phyloP scores from a whole-genome alignment of 2,888 invertebrate species.

The Dryocosmus kuriphilus region DNA sequence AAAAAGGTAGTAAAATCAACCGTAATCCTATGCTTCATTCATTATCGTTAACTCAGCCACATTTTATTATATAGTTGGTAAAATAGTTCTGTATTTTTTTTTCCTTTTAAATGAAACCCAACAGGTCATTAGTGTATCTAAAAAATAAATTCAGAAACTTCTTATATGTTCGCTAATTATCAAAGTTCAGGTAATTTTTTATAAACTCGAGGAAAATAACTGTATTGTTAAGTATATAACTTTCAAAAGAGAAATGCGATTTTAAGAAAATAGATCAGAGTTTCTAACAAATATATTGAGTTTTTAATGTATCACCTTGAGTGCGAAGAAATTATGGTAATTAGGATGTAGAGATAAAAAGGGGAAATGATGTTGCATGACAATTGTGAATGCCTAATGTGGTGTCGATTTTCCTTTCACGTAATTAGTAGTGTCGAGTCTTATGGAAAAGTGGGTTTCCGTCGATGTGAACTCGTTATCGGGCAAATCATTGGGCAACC shows the following conservation, averaged over 20 bases:
- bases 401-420: constrained; percentile 49
- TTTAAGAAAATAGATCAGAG: too few species aligned
- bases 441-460: constrained; percentile 76
- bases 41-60: constrained; percentile 20
- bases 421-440: constrained; percentile 57
- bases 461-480: constrained; percentile 72
- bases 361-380: constrained; percentile 42
- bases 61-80: background rate
- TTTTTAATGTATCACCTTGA: too few species aligned
- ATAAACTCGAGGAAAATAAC: too few species aligned
- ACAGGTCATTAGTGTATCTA: background rate
- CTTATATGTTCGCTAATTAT: too few species aligned
- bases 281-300: too few species aligned
- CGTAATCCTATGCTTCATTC: constrained; percentile 43
- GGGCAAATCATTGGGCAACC: constrained; percentile 75
- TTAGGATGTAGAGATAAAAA: background rate
- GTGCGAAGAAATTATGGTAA: too few species aligned
- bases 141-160: too few species aligned
- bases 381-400: constrained; percentile 45
- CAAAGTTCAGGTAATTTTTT: too few species aligned
- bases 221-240: too few species aligned
- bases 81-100: background rate
- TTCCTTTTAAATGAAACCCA: background rate
- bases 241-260: too few species aligned
- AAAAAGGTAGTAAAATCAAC: background rate